Conservation (phyloP, 2,113 vertebrate genomes). For the Atlantisia rogersi region DNA sequence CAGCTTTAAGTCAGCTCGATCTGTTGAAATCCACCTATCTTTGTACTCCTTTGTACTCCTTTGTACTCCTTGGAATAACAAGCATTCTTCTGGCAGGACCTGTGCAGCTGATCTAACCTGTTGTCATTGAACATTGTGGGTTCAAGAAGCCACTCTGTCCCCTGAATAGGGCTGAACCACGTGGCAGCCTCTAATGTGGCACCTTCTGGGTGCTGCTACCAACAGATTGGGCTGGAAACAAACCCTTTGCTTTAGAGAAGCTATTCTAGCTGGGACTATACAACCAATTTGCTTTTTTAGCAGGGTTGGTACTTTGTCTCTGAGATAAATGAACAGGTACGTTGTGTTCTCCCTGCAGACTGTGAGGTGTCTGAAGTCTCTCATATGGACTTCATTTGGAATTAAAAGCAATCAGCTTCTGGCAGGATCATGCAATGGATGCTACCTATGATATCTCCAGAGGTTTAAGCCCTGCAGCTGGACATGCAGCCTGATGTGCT, state of each 20-base stretch:
- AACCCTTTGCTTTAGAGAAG: background rate
- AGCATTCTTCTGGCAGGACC: background rate
- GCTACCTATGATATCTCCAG: background rate
- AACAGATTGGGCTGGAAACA: background rate
- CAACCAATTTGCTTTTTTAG: background rate
- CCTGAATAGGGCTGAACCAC: accelerated
- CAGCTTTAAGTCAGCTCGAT: background rate
- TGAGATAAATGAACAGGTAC: background rate
- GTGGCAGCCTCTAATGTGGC: background rate
- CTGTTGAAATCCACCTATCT: background rate
- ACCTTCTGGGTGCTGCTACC: background rate
- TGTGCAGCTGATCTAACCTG: background rate
- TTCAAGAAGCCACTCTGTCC: background rate
- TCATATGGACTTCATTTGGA: background rate
- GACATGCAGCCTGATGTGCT: background rate
- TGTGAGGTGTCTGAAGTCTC: background rate
- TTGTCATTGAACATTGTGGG: background rate
- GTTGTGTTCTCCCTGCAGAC: background rate
- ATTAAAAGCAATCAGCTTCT: background rate
- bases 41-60: background rate
- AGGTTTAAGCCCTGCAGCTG: background rate
- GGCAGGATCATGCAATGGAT: background rate
- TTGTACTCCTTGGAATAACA: background rate
- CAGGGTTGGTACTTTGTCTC: background rate
- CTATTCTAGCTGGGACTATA: background rate